A percentile compares a stretch with the other conserved stretches of the same genome.
These are phyloP conservation scores for Yponomeuta sedellus DNA, from an alignment of 2,888 invertebrate genomes.

Conservation along the genomic window DNA sequence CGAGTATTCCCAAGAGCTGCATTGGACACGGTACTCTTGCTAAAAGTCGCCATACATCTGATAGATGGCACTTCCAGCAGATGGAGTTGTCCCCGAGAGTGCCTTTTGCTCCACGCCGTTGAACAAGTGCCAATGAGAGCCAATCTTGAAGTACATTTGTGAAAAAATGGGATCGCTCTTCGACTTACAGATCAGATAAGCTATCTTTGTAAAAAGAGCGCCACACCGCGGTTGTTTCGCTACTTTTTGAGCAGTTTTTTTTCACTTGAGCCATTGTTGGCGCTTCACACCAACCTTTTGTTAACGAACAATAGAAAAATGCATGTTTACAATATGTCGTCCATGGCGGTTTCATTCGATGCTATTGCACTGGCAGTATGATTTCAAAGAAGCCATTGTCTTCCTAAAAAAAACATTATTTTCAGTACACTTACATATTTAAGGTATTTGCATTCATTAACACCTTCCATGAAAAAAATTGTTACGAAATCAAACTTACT, in stretches of 20 bases:
- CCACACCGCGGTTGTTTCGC: not conserved
- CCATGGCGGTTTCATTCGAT: no score
- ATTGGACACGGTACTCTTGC: conserved; percentile 48
- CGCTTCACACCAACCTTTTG: not conserved
- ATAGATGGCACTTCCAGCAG: conserved; percentile 67
- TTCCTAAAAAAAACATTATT: not conserved
- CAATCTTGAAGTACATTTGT: conserved; percentile 47
- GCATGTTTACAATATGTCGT: not conserved
- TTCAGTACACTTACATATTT: not conserved
- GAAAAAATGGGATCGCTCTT: conserved; percentile 27
- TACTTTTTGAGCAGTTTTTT: not conserved
- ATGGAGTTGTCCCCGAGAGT: conserved; percentile 66
- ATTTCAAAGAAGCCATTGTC: not conserved
- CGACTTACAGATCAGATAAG: conserved; percentile 1
- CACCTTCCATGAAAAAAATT: not conserved
- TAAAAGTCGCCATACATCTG: conserved; percentile 54
- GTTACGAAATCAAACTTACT: not conserved
- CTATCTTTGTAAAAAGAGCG: conserved; percentile 3
- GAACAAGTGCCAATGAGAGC: conserved; percentile 65
- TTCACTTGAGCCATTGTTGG: not conserved
- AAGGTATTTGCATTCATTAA: no score
- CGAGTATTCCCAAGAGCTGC: conserved; percentile 46
- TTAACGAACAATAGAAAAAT: not conserved
- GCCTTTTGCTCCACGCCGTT: conserved; percentile 60
- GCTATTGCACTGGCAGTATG: not conserved